A percentile compares a stretch with the other conserved stretches of the same genome.
These are phyloP conservation scores for Drosophila fulvimacula DNA, from an alignment of 2,888 invertebrate genomes.

Conservation along the genomic window DNA sequence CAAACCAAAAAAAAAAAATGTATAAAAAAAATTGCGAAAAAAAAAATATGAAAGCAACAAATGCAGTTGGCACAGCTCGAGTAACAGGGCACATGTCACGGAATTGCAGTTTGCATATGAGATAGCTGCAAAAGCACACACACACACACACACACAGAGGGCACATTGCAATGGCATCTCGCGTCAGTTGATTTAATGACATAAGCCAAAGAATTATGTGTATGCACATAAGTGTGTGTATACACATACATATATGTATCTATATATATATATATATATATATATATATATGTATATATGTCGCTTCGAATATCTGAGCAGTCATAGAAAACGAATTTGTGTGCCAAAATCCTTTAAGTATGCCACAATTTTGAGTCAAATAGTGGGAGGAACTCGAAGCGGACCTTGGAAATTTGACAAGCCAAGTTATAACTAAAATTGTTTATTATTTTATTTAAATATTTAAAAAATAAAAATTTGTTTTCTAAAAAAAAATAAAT, in stretches of 20 bases:
- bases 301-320: not conserved
- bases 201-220: slow-evolving; percentile 21
- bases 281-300: not conserved
- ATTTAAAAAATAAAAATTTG: too few species aligned
- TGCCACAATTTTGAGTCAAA: slow-evolving; percentile 9
- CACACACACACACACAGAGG: slow-evolving; percentile 9
- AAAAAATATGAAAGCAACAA: not conserved
- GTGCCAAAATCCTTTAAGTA: slow-evolving; percentile 26
- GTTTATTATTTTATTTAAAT: not conserved
- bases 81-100: slow-evolving; percentile 74
- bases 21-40: slow-evolving; percentile 4
- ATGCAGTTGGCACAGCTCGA: slow-evolving; percentile 44
- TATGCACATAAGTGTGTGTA: not conserved
- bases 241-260: too few species aligned
- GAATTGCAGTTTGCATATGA: slow-evolving; percentile 62
- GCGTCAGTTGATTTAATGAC: slow-evolving; percentile 39
- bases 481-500: too few species aligned
- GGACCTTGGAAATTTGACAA: not conserved
- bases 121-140: slow-evolving; percentile 27
- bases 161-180: slow-evolving; percentile 32
- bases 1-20: not conserved
- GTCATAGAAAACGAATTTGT: not conserved
- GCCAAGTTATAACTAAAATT: not conserved
- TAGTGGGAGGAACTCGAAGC: not conserved
- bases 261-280: not conserved